These are phyloP conservation scores for Meloidogyne floridensis DNA, from an alignment of 1,140 invertebrate species.

Conservation along the genomic window DNA sequence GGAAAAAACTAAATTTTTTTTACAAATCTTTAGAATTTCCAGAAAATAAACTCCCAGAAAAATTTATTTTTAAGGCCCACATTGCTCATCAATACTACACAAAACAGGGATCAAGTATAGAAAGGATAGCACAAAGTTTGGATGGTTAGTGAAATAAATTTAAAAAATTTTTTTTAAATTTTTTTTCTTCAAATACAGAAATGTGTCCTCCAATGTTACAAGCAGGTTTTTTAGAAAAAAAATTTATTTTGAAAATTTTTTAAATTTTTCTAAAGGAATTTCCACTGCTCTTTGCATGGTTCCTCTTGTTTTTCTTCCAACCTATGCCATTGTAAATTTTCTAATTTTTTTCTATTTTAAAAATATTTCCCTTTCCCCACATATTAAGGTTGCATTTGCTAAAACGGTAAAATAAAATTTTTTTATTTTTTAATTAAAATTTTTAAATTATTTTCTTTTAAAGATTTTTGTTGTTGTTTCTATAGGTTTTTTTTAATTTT, in stretches of 20 bases:
- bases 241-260: not conserved
- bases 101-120: conserved; percentile 42
- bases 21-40: not conserved
- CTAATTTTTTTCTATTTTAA: not conserved
- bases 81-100: conserved; percentile 61
- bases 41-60: not conserved
- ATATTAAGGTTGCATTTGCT: conserved; percentile 53
- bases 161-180: conserved; percentile 11
- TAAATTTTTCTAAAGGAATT: conserved; percentile 5
- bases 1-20: no score
- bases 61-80: conserved; percentile 49
- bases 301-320: conserved; percentile 59
- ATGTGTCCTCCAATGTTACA: conserved; percentile 61
- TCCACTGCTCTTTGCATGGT: conserved; percentile 58
- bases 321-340: conserved; percentile 56
- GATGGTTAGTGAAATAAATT: conserved; percentile 8
- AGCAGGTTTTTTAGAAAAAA: conserved; percentile 22
- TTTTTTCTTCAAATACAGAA: conserved; percentile 40
- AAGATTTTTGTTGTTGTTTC: conserved; percentile 56
- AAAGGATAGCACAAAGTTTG: conserved; percentile 51
- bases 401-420: conserved; percentile 47
- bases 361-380: not conserved
- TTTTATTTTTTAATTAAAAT: not conserved
- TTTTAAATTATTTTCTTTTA: conserved; percentile 10
- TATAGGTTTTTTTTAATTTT: conserved; percentile 28